Evolutionary conservation across 2,888 invertebrate genomes (phyloP).

Genomic region (Pristionchus japonicus): DNA sequence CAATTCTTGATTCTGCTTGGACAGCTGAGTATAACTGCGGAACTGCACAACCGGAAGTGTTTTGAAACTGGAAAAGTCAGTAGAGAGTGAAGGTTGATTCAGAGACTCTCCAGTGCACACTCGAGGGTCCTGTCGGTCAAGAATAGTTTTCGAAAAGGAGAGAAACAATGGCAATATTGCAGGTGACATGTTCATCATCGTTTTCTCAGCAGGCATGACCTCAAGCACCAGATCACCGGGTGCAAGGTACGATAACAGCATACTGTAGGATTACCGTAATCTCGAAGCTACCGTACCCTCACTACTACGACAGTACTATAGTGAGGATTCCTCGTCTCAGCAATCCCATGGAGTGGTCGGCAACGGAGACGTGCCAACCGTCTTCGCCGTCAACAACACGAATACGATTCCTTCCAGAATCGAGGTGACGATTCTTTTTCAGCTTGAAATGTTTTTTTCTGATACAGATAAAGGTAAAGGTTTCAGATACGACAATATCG

Average conservation of each 20-base stretch:
- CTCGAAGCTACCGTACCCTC: neutral
- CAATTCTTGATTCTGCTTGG: neutral
- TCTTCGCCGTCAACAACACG: slow-evolving; percentile 60
- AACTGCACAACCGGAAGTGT: neutral
- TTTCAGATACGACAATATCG: slow-evolving; percentile 44
- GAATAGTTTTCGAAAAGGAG: neutral
- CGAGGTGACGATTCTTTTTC: slow-evolving; percentile 48
- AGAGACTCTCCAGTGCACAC: neutral
- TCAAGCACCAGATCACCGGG: slow-evolving; percentile 55
- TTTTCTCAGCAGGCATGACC: slow-evolving; percentile 56
- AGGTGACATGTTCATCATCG: slow-evolving; percentile 63
- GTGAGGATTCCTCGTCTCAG: neutral
- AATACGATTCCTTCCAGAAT: slow-evolving; percentile 54
- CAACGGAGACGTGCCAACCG: slow-evolving; percentile 48
- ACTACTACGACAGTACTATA: neutral
- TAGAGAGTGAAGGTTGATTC: too few species aligned
- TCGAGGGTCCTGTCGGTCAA: too few species aligned
- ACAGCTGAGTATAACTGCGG: neutral
- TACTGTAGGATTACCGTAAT: neutral
- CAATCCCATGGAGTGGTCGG: slow-evolving; percentile 28
- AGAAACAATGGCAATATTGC: neutral
- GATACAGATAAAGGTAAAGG: slow-evolving; percentile 25
- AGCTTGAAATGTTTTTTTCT: neutral
- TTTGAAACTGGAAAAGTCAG: neutral
- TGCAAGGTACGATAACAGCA: slow-evolving; percentile 52